Percentiles rank a stretch among this genome's conserved stretches.
phyloP scores from a whole-genome alignment of 2,797 vertebrate genomes.

The Melanotaenia maccullochi region DNA sequence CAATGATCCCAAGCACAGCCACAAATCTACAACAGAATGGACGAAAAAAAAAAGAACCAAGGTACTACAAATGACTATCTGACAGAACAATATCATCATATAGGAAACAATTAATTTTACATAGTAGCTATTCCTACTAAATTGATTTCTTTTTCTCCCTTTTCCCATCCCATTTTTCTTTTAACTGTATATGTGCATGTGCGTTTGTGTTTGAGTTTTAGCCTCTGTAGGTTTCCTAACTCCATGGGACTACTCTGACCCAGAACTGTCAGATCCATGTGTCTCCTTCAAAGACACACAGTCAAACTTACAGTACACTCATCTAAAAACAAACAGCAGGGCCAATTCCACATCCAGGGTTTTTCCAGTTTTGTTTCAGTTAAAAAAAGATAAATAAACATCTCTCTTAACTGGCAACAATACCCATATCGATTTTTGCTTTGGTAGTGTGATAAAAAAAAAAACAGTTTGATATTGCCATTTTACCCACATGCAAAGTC shows the following conservation, averaged over 20 bases:
- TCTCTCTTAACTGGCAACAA: conserved; percentile 19
- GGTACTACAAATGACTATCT: background rate
- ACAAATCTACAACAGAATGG: background rate
- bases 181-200: conserved; percentile 27
- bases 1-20: background rate
- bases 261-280: conserved; percentile 75
- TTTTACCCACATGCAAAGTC: conserved; percentile 39
- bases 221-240: conserved; percentile 62
- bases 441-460: conserved; percentile 24
- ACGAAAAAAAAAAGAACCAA: background rate
- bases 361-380: conserved; percentile 30
- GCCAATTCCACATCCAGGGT: conserved; percentile 32
- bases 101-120: background rate
- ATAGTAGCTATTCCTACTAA: background rate
- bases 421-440: conserved; percentile 36
- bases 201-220: conserved; percentile 46
- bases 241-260: conserved; percentile 72
- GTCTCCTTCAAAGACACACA: conserved; percentile 42
- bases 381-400: conserved; percentile 43
- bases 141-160: background rate
- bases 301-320: conserved; percentile 24
- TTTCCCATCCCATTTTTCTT: conserved; percentile 35
- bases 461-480: conserved; percentile 29
- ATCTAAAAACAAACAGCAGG: conserved; percentile 25
- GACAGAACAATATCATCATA: background rate